phyloP scores from a whole-genome alignment of 1,140 invertebrate genomes.

The Neodiprion lecontei region DNA sequence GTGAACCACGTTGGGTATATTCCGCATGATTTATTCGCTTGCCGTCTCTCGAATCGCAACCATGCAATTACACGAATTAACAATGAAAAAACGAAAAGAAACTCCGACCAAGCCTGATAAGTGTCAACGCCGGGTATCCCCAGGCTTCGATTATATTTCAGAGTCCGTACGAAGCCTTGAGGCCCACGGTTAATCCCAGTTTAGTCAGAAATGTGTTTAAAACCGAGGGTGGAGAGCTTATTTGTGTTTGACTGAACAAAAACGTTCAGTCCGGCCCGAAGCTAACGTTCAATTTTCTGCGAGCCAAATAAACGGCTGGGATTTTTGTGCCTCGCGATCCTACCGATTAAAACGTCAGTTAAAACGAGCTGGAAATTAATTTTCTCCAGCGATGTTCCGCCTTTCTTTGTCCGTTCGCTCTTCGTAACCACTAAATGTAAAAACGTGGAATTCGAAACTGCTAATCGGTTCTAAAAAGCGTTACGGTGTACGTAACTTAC shows the following conservation, averaged over 20 bases:
- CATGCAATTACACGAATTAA: background rate
- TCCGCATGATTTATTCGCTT: background rate
- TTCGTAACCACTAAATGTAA: too few species aligned
- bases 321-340: too few species aligned
- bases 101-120: background rate
- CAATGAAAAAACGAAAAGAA: background rate
- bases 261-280: background rate
- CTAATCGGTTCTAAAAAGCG: too few species aligned
- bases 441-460: background rate
- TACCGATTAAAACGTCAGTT: too few species aligned
- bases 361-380: too few species aligned
- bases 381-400: too few species aligned
- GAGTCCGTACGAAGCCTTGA: background rate
- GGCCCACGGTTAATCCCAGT: background rate
- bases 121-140: background rate
- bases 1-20: background rate
- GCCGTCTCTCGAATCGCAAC: too few species aligned
- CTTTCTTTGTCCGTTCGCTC: too few species aligned
- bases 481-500: slow-evolving; percentile 59
- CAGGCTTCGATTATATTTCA: background rate
- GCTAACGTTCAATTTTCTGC: too few species aligned
- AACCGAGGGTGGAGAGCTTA: background rate
- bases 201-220: slow-evolving; percentile 2
- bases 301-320: too few species aligned
- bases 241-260: background rate